These are phyloP conservation scores for Oriolus oriolus DNA, from an alignment of 2,113 vertebrate species.

Conservation along the genomic window DNA sequence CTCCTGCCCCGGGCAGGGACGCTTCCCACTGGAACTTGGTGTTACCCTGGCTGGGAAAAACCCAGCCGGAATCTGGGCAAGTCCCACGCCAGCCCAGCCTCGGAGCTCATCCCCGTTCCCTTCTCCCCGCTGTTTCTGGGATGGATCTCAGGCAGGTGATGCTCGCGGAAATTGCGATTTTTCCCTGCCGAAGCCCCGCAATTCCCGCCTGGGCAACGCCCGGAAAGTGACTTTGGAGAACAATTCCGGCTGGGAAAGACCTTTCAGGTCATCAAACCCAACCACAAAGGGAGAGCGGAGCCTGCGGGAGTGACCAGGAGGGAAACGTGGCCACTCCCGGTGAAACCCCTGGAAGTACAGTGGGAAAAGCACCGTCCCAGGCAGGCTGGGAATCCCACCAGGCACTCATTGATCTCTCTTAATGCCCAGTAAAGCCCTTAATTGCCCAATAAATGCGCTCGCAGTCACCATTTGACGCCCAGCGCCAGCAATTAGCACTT, in stretches of 20 bases:
- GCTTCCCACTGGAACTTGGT: not conserved
- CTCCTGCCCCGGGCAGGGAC: not conserved
- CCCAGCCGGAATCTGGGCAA: not conserved
- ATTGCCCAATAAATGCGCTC: constrained; percentile 74
- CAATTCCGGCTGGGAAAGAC: not conserved
- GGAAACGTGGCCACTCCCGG: rapidly evolving
- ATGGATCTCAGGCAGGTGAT: no score
- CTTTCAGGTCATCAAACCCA: not conserved
- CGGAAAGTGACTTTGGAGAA: not conserved
- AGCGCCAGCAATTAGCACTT: constrained; percentile 67
- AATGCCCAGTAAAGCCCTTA: constrained; percentile 60
- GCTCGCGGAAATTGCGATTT: not conserved
- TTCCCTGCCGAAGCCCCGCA: rapidly evolving
- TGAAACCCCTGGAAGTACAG: not conserved
- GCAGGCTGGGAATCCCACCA: not conserved
- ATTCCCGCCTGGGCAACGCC: not conserved
- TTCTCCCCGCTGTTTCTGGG: no score
- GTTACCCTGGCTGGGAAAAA: not conserved
- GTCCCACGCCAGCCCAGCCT: not conserved
- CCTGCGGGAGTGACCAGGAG: no score
- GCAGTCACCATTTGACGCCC: not conserved
- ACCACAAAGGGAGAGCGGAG: rapidly evolving
- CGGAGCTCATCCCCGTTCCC: not conserved
- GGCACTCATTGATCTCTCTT: constrained; percentile 27
- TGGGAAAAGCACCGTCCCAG: not conserved